Conservation (phyloP, 2,797 vertebrate genomes). For the Amphiprion clarkii region DNA sequence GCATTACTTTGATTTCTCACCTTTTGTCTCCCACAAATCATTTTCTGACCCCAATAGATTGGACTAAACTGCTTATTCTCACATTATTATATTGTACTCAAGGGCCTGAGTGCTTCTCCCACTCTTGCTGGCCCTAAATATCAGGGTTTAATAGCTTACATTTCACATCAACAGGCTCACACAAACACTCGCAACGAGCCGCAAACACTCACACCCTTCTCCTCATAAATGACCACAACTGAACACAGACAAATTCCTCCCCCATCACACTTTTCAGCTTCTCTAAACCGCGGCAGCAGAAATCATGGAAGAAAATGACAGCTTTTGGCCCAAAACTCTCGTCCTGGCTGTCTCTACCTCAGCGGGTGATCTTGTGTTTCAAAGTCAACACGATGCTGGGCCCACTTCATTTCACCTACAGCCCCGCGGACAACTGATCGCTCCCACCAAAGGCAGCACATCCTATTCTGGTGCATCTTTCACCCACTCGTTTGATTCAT, state of each 20-base stretch:
- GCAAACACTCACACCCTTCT: constrained; percentile 65
- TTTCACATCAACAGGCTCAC: constrained; percentile 51
- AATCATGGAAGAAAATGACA: constrained; percentile 44
- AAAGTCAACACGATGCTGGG: constrained; percentile 54
- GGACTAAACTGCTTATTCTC: constrained; percentile 3
- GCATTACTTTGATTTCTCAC: no score
- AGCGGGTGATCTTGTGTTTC: constrained; percentile 60
- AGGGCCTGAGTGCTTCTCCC: background rate
- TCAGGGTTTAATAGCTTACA: constrained; percentile 50
- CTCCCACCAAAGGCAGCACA: constrained; percentile 9
- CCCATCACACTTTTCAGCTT: constrained; percentile 58
- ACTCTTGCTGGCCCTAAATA: constrained; percentile 45
- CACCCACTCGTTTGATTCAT: constrained; percentile 18
- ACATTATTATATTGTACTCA: background rate
- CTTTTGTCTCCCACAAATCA: background rate
- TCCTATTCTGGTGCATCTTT: constrained; percentile 49
- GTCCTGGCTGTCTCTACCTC: constrained; percentile 42
- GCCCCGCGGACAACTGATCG: constrained; percentile 7
- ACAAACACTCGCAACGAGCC: constrained; percentile 38
- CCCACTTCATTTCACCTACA: constrained; percentile 44
- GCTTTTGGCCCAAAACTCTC: constrained; percentile 50
- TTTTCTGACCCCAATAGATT: background rate
- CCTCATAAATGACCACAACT: constrained; percentile 76
- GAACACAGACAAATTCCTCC: constrained; percentile 70
- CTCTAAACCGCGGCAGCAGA: constrained; percentile 49